A percentile compares a stretch with the other conserved stretches of the same genome.
These are phyloP conservation scores for Phalangium opilio DNA, from an alignment of 2,888 invertebrate genomes.

Conservation along the genomic window DNA sequence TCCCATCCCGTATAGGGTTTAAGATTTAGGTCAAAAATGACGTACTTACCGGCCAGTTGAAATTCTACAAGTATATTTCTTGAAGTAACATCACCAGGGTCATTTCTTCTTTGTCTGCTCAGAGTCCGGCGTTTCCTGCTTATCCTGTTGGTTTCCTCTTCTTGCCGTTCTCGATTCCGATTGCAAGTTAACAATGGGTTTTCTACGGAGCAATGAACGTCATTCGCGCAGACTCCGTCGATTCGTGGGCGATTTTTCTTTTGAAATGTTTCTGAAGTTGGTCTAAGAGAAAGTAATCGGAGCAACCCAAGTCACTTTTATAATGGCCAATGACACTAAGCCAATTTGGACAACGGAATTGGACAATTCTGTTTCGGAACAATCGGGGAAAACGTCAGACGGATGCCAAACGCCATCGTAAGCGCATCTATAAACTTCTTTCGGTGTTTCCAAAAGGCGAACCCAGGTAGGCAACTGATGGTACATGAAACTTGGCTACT, in stretches of 20 bases:
- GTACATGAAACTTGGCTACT: constrained; percentile 38
- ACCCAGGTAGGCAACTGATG: constrained; percentile 44
- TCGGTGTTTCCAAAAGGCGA: constrained; percentile 38
- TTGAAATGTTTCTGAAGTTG: background rate
- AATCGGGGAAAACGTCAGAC: constrained; percentile 38
- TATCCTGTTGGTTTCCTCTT: constrained; percentile 21
- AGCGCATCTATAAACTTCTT: constrained; percentile 32
- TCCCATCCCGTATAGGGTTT: no score
- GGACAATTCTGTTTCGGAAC: constrained; percentile 39
- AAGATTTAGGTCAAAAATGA: no score
- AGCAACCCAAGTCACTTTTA: background rate
- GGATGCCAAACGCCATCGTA: constrained; percentile 33
- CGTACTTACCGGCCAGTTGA: constrained; percentile 11
- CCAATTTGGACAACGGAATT: constrained; percentile 37
- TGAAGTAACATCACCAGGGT: no score
- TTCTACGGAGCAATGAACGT: constrained; percentile 13
- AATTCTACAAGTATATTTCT: constrained; percentile 15
- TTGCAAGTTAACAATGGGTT: constrained; percentile 13
- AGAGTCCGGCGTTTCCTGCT: no score
- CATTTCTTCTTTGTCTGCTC: no score
- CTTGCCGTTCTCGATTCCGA: constrained; percentile 13
- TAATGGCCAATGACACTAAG: constrained; percentile 31
- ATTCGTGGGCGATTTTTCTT: background rate
- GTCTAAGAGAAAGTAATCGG: background rate
- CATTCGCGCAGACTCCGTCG: constrained; percentile 8